These are phyloP conservation scores for Hylaeus volcanicus DNA, from an alignment of 1,140 invertebrate genomes.

Conservation along the genomic window DNA sequence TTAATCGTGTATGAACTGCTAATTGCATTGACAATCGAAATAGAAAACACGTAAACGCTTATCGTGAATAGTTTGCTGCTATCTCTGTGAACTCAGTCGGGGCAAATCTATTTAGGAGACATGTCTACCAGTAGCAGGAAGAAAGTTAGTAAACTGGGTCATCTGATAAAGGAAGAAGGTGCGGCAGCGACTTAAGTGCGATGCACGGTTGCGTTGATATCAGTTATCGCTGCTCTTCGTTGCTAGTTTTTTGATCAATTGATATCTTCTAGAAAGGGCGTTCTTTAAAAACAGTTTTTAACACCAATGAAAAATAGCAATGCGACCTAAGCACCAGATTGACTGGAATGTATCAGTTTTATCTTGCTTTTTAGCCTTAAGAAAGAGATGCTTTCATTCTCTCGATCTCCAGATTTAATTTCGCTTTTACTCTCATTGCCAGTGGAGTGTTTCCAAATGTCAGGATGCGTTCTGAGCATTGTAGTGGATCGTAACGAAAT, in stretches of 20 bases:
- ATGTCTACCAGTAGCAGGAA: constrained; percentile 52
- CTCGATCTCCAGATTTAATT: too few species aligned
- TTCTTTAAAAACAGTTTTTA: too few species aligned
- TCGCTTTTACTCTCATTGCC: too few species aligned
- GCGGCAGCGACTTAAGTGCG: constrained; percentile 44
- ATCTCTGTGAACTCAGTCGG: constrained; percentile 43
- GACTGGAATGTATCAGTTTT: too few species aligned
- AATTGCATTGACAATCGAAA: constrained; percentile 13
- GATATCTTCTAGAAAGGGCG: neutral
- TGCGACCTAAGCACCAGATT: too few species aligned
- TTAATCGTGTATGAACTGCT: neutral
- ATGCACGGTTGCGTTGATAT: constrained; percentile 53
- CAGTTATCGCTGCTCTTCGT: constrained; percentile 49
- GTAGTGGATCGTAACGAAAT: constrained; percentile 12
- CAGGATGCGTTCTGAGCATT: neutral
- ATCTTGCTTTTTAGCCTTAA: too few species aligned
- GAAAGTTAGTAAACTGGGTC: constrained; percentile 67
- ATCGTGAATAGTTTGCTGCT: constrained; percentile 38
- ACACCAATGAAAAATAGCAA: too few species aligned
- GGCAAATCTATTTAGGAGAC: constrained; percentile 67
- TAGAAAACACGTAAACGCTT: constrained; percentile 28
- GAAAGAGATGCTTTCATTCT: too few species aligned
- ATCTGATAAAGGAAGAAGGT: constrained; percentile 65
- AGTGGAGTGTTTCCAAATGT: constrained; percentile 7
- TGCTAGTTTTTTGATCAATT: constrained; percentile 41